Base-by-base conservation (phyloP, 2,797 vertebrate species). In the Linurgus olivaceus region DNA sequence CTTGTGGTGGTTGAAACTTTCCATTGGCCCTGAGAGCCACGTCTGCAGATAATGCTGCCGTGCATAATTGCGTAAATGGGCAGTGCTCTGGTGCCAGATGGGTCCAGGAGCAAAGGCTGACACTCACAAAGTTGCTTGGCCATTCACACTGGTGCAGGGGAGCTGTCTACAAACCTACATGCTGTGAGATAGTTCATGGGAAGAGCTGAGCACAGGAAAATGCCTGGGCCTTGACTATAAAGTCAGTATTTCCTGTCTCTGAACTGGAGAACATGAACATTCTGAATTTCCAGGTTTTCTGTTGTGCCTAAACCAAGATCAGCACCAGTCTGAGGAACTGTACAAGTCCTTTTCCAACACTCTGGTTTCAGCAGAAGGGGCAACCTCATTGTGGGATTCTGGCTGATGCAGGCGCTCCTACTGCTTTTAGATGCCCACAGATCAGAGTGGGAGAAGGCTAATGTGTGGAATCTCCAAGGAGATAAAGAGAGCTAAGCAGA, bases 281-380 rank as follows among this genome's bases (percentile, higher is more conserved):
- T 93, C 44, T 88, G 48, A 90, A 77, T 31, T 47, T 79, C 20
- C 47, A 10, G 17, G 4, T 66, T 94, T 88, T 80, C 21, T 62
- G 7, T 51, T 92, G 23, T 42, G 37, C 23, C 38, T 59, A 8
- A 18, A 45, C 7, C 8, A 37, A 29, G 18, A 23, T 44, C 31
- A 74, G 17, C 31, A 17, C 23, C 45, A 63, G 23, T 29, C 12
- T 80, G 61, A 80, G 58, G 52, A 23, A 9, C n/a, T 42, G 4
- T 70, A 26, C 1, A 4, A 66, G 19, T 70, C 31, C 17, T 75
- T 61, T 77, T 25, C 23, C 33, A 15, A 14, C 28, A 20, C 7
- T 37, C 35, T 61, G 28, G 7, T 74, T 86, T 51, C 11, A 47
- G 25, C 14, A 48, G 66, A 79, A 72, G 7, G 26, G 16, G n/a